Percentiles rank a stretch among this genome's conserved stretches.
phyloP scores from a whole-genome alignment of 2,113 vertebrate species.

The Ammospiza caudacuta region DNA sequence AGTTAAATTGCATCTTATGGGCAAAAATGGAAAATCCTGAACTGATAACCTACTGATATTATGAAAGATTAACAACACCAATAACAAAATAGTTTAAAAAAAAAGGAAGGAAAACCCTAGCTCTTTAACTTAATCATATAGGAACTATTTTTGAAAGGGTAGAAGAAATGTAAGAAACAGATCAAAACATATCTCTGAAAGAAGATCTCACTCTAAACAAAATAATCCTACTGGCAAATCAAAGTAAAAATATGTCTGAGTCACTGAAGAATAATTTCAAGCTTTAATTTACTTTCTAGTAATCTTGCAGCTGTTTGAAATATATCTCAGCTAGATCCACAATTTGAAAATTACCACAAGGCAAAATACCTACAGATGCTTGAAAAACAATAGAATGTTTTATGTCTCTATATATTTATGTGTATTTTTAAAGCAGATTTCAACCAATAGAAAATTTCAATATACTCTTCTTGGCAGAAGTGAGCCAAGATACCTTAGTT shows the following conservation, averaged over 20 bases:
- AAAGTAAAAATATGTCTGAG: slow-evolving; percentile 36
- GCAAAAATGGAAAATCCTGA: background rate
- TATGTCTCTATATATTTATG: background rate
- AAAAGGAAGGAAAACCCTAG: background rate
- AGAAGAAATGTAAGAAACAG: slow-evolving; percentile 18
- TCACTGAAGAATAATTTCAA: slow-evolving; percentile 34
- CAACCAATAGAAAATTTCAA: background rate
- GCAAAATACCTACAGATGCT: background rate
- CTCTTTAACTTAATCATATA: slow-evolving; percentile 11
- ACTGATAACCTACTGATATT: background rate
- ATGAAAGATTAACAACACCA: background rate
- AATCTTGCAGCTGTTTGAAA: background rate
- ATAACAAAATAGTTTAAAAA: background rate
- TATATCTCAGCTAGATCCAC: background rate
- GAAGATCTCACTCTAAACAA: slow-evolving; percentile 24
- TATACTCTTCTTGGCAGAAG: background rate
- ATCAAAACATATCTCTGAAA: slow-evolving; percentile 35
- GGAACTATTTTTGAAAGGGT: background rate
- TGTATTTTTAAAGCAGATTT: background rate
- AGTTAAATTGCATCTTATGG: background rate
- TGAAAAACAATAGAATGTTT: background rate
- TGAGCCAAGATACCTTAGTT: background rate
- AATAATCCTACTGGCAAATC: slow-evolving; percentile 45
- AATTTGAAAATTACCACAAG: background rate
- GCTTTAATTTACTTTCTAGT: slow-evolving; percentile 36